phyloP scores from a whole-genome alignment of 2,797 vertebrate species.

The Manis javanica region DNA sequence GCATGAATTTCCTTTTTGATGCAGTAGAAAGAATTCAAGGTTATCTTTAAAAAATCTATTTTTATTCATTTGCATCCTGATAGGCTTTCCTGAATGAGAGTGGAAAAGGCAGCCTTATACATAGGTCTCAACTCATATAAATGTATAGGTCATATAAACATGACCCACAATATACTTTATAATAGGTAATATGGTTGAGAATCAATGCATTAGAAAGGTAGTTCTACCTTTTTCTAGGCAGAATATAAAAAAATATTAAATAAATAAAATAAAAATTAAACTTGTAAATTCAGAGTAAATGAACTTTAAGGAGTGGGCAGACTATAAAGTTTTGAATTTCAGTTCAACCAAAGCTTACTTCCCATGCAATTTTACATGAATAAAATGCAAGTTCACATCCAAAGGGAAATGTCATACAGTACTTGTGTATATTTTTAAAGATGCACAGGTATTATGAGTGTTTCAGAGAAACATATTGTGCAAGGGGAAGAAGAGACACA shows the following conservation, averaged over 20 bases:
- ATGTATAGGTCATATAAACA: background rate
- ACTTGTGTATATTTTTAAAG: background rate
- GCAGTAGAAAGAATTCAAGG: background rate
- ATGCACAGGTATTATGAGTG: background rate
- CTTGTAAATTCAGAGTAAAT: background rate
- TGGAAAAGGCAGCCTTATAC: background rate
- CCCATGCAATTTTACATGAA: slow-evolving; percentile 24
- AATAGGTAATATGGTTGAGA: background rate
- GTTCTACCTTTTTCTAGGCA: background rate
- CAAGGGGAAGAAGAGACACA: background rate
- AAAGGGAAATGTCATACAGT: background rate
- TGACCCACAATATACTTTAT: background rate
- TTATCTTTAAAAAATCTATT: background rate
- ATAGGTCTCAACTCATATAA: background rate
- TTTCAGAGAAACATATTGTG: background rate
- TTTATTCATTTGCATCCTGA: background rate
- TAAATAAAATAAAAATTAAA: background rate
- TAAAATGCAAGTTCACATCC: slow-evolving; percentile 17
- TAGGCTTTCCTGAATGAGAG: background rate
- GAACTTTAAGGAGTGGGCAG: background rate
- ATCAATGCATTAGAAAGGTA: background rate
- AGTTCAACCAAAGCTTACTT: slow-evolving; percentile 29
- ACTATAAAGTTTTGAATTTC: background rate
- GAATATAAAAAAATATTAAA: background rate
- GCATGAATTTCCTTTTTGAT: background rate